Conservation (phyloP, 2,113 vertebrate species). For the Embiotoca jacksoni region DNA sequence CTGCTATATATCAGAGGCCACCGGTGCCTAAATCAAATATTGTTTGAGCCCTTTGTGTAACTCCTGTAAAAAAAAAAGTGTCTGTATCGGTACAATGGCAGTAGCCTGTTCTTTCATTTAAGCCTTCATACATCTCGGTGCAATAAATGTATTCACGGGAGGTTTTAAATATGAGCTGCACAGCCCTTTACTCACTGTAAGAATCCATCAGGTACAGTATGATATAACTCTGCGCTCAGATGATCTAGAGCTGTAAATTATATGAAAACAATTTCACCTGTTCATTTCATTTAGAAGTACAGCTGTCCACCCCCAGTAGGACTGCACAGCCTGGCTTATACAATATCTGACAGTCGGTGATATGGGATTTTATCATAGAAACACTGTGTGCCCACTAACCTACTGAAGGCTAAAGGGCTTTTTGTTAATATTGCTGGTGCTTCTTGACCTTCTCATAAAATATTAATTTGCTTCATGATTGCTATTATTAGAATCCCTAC, state of each 20-base stretch:
- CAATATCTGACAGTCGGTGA: slow-evolving; percentile 49
- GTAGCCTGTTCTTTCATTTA: slow-evolving; percentile 47
- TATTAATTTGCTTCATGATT: slow-evolving; percentile 13
- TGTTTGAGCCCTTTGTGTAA: slow-evolving; percentile 37
- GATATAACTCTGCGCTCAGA: slow-evolving; percentile 62
- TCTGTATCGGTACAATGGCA: slow-evolving; percentile 15
- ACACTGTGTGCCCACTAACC: slow-evolving; percentile 32
- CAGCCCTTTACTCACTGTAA: slow-evolving; percentile 15
- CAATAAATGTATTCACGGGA: slow-evolving; percentile 73
- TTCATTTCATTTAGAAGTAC: slow-evolving; percentile 61
- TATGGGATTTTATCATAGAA: slow-evolving; percentile 36
- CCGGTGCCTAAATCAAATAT: slow-evolving; percentile 30
- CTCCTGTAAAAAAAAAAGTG: neutral
- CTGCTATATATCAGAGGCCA: slow-evolving; percentile 8
- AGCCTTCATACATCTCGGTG: slow-evolving; percentile 51
- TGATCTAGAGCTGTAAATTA: slow-evolving; percentile 44
- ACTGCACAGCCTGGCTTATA: slow-evolving; percentile 37
- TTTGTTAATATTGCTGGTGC: slow-evolving; percentile 25
- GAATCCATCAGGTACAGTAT: slow-evolving; percentile 29
- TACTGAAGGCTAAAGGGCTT: slow-evolving; percentile 8
- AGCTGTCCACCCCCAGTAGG: slow-evolving; percentile 47
- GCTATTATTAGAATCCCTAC: slow-evolving; percentile 17
- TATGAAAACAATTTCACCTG: slow-evolving; percentile 56
- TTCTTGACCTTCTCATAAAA: slow-evolving; percentile 28
- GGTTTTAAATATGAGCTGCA: slow-evolving; percentile 66